Evolutionary conservation across 1,140 invertebrate genomes (phyloP), one percentile per base, ranked within the genome.

Genomic region (Megathymus violae): DNA sequence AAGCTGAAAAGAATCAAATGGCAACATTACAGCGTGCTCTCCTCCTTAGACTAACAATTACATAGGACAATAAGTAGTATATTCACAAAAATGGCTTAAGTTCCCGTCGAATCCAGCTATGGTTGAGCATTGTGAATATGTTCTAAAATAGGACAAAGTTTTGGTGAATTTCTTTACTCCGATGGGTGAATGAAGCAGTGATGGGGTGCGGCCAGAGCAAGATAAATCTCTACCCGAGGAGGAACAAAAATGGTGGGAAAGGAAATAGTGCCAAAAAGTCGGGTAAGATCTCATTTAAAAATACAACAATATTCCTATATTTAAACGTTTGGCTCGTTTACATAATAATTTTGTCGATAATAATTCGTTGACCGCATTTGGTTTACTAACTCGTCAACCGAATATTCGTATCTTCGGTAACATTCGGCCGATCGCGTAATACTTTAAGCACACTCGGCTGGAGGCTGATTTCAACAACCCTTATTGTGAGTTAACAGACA

Each of bases 161-260:
- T 50, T 52, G 38, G 34, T 56, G 10, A 47, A 67, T 40, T 36
- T 63, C 16, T 36, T 25, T 52, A 41, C 36, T 58, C 47, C 60
- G 61, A 71, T 64, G 64, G 69, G 62, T 67, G 56, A 67, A 56
- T 48, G 44, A 64, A 40, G 60, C 61, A 7, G 60, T 58, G n/a
- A 92, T 92, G 91, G 91, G 91, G 75, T 92, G 91, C 75, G 91
- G 91, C 36, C 91, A 92, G 78, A 92, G 91, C 78, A 92, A 92
- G 82, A 92, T 92, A 69, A 92, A 92, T 73, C 82, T 91, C 43
- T 92, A 92, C 61, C 91, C 89, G 67, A 79, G 91, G 58, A 68
- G 83, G 62, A 92, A 90, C 64, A 92, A 92, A 76, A 89, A 89
- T 82, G 86, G 88, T 46, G 83, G 89, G 15, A 92, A 92, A 77